Evolutionary conservation across 2,797 vertebrate species (phyloP), one percentile per base, ranked within the genome.

Genomic region (Oryzias sinensis): DNA sequence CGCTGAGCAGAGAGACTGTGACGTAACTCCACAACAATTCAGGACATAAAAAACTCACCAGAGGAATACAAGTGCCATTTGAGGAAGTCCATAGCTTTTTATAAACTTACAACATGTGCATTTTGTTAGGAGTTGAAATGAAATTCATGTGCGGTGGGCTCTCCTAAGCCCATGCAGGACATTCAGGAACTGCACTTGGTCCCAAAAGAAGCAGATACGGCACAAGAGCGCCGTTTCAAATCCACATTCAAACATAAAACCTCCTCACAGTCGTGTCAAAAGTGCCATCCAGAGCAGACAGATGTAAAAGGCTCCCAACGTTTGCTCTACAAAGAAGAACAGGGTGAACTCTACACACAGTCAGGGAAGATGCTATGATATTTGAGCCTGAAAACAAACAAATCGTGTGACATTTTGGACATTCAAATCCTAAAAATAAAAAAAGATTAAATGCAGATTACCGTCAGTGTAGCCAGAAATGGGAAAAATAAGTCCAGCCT

Each of bases 191-290:
- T 27, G 25, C 0, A 6, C 42, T 72, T 33, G 37, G 25, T 53
- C 70, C 68, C 49, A 79, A 65, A 81, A 74, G 53, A 73, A 69
- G 67, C 72, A 76, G 68, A 70, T 56, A 27, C 72, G 82, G 69
- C 42, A 46, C 22, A 63, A n/a, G 22, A 67, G 62, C 40, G 57
- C 41, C 62, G 74, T 62, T 71, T 66, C 43, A 74, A 59, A 56
- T 8, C 67, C 52, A 56, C 64, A 66, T 70, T 67, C 20, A 20
- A 72, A 69, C 56, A 72, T 74, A 58, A 76, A 77, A 68, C 53
- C 56, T 72, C 56, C 62, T 79, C 68, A 77, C 67, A 71, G 53
- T 52, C 53, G 65, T 20, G 33, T 76, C 68, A 75, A 76, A 77
- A 58, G 55, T 8, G 48, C 8, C 4, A 17, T 71, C 71, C 66